Conservation (phyloP, 2,113 vertebrate species). For the Heloderma charlesbogerti region DNA sequence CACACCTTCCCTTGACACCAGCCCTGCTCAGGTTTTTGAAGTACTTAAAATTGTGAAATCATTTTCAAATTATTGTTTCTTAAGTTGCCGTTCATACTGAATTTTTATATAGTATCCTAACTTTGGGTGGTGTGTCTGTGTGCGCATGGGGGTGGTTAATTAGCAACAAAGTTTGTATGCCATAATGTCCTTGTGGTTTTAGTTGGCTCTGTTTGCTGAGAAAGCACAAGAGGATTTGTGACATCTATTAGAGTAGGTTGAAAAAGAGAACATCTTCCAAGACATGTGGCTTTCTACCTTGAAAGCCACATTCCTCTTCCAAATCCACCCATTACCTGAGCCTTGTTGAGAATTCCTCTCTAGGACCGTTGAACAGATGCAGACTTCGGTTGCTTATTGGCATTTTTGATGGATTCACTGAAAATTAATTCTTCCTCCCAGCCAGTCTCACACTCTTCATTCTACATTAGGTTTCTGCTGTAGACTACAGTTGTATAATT, state of each 20-base stretch:
- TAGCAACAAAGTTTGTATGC: not conserved
- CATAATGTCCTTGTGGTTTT: not conserved
- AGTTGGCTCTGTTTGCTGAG: not conserved
- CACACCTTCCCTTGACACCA: no score
- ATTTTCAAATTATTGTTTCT: no score
- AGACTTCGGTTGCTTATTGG: no score
- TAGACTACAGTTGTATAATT: not conserved
- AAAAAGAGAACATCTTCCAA: not conserved
- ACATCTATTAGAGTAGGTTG: not conserved
- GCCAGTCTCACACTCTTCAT: not conserved
- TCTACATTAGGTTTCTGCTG: not conserved
- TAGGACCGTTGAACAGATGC: no score
- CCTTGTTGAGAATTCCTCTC: not conserved
- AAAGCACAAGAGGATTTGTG: not conserved
- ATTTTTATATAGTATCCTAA: no score
- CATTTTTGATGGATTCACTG: not conserved
- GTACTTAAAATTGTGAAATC: no score
- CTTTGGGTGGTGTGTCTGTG: no score
- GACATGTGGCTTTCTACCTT: not conserved
- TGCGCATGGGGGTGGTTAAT: no score
- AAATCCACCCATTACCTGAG: not conserved
- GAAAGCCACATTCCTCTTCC: not conserved
- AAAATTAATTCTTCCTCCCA: not conserved
- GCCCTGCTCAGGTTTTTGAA: no score
- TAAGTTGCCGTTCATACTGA: no score